These are phyloP conservation scores for Poeciliopsis infans DNA, from an alignment of 2,797 vertebrate genomes.

Conservation along the genomic window DNA sequence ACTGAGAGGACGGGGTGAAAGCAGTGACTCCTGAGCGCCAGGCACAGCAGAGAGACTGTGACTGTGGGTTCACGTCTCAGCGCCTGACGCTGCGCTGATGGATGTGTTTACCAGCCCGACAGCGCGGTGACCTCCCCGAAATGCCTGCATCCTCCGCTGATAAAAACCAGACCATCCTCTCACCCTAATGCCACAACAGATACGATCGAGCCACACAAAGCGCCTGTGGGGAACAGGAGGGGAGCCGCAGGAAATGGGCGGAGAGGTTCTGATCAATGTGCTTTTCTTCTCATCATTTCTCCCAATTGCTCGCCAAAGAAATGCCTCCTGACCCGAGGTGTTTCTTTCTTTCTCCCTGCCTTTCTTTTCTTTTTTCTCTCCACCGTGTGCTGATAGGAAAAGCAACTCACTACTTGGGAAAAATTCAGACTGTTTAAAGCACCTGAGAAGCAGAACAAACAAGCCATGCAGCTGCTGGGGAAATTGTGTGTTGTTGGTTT, in stretches of 20 bases:
- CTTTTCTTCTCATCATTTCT: not conserved
- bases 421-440: not conserved
- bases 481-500: not conserved
- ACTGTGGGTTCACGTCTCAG: not conserved
- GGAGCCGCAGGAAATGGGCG: not conserved
- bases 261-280: not conserved
- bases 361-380: not conserved
- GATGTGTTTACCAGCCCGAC: not conserved
- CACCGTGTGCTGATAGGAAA: not conserved
- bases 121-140: not conserved
- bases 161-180: not conserved
- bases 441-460: not conserved
- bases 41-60: not conserved
- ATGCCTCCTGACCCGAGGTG: not conserved
- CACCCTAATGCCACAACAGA: not conserved
- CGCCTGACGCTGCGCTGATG: not conserved
- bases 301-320: not conserved
- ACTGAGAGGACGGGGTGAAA: not conserved
- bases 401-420: not conserved
- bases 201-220: not conserved
- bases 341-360: not conserved
- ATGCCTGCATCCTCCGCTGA: not conserved
- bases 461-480: not conserved
- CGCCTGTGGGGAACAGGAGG: not conserved
- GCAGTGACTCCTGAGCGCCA: not conserved